Conservation (phyloP, 1,140 invertebrate species). For the Panonychus citri region DNA sequence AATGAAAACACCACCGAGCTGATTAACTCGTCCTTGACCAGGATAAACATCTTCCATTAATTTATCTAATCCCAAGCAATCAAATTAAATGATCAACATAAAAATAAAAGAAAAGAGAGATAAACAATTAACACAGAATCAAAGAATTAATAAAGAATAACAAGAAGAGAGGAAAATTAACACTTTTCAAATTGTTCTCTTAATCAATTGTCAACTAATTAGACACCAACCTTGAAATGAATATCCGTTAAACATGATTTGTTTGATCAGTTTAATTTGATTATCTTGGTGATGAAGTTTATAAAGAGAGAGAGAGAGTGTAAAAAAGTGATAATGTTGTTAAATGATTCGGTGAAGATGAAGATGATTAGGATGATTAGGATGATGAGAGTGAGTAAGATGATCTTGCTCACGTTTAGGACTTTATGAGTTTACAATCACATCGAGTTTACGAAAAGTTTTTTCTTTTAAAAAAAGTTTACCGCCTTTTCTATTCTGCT, state of each 20-base stretch:
- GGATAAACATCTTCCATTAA: not conserved
- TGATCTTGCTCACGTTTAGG: too few relatives aligned
- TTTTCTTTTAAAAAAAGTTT: too few relatives aligned
- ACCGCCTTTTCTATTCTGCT: too few relatives aligned
- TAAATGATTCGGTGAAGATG: not conserved
- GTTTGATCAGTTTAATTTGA: too few relatives aligned
- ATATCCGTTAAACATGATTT: not conserved
- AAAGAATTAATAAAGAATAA: not conserved
- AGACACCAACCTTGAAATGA: not conserved
- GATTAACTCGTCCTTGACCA: constrained; percentile 23
- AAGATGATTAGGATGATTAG: not conserved
- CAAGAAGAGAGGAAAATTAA: too few relatives aligned
- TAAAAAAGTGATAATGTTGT: not conserved
- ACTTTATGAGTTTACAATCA: too few relatives aligned
- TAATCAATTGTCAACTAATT: too few relatives aligned
- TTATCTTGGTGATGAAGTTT: not conserved
- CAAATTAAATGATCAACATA: not conserved
- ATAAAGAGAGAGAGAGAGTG: not conserved
- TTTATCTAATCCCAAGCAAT: not conserved
- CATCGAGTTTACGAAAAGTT: too few relatives aligned
- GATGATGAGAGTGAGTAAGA: not conserved
- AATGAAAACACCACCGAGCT: constrained; percentile 28
- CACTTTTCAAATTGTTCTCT: too few relatives aligned
- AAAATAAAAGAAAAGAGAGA: not conserved
- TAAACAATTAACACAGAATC: not conserved